These are phyloP conservation scores for Tympanoctomys barrerae DNA, from an alignment of 2,797 vertebrate species.

Conservation along the genomic window DNA sequence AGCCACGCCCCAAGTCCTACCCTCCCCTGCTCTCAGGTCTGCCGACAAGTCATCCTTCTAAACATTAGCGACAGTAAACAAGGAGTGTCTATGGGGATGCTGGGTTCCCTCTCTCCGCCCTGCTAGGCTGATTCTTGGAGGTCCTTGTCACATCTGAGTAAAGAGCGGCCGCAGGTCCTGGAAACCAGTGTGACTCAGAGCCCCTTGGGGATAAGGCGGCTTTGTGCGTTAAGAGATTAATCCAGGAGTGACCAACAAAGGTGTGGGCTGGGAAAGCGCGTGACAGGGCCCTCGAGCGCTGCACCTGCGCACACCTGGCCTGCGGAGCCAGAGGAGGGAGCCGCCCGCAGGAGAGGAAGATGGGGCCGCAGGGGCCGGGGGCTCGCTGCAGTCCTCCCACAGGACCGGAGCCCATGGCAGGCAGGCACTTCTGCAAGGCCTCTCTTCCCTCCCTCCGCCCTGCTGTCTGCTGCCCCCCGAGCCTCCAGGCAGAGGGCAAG, in stretches of 20 bases:
- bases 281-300: neutral
- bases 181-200: neutral
- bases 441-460: neutral
- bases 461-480: neutral
- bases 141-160: neutral
- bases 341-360: neutral
- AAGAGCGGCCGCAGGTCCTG: neutral
- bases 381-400: neutral
- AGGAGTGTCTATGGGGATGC: neutral
- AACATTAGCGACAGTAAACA: neutral
- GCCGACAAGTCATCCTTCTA: neutral
- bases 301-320: no score
- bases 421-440: neutral
- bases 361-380: no score
- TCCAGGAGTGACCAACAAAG: neutral
- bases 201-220: neutral
- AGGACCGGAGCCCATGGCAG: neutral
- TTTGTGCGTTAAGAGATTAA: neutral
- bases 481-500: neutral
- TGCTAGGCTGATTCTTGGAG: neutral
- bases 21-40: neutral
- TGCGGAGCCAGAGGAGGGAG: neutral
- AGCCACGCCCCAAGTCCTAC: neutral
- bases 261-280: neutral
- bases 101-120: neutral